Base-by-base conservation (phyloP, 2,113 vertebrate species). In the Chelonoidis abingdonii region DNA sequence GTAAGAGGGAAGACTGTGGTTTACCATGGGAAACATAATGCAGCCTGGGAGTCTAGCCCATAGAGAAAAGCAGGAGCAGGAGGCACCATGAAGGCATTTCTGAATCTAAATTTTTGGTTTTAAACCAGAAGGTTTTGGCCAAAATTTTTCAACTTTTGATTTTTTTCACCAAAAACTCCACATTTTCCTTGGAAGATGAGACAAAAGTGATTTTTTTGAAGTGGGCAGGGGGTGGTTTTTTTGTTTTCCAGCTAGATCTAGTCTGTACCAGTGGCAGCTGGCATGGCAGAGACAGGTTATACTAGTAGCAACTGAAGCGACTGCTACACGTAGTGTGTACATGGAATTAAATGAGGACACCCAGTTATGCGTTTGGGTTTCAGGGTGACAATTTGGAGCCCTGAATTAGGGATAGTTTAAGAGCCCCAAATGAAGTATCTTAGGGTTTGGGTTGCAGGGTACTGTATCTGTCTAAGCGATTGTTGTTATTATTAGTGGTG, bases 181-280 rank as follows among this genome's bases (percentile, higher is more conserved):
- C 78, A 75, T 72, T 41, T 50, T 80, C 24, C 47, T 89, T 49
- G 82, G 72, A 7, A 84, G 69, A 95, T 96, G 44, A 57, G 80
- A 88, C 62, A 25, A 65, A 69, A 10, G 4, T 69, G 16, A n/a
- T 69, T 65, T 65, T 65, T 57, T 12, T 10, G 2, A 4, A 10
- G 56, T 29, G 56, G 25, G 25, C 4, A 17, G 17, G 52, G 52
- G 6, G 29, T 14, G 27, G 1, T 35, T 65, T 35, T 31, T 65
- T 65, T 54, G 31, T 10, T 83, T 87, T 57, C 35, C 72, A 79
- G 54, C 12, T 38, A 78, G 44, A 0, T 0, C 2, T 83, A 31
- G 22, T 3, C 31, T 88, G 10, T 25, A 22, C 44, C 75, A 62
- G 82, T 12, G 80, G 35, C 65, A n/a, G 31, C 12, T 29, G 82